Conservation (phyloP, 2,797 vertebrate species). For the Pteronotus mesoamericanus region DNA sequence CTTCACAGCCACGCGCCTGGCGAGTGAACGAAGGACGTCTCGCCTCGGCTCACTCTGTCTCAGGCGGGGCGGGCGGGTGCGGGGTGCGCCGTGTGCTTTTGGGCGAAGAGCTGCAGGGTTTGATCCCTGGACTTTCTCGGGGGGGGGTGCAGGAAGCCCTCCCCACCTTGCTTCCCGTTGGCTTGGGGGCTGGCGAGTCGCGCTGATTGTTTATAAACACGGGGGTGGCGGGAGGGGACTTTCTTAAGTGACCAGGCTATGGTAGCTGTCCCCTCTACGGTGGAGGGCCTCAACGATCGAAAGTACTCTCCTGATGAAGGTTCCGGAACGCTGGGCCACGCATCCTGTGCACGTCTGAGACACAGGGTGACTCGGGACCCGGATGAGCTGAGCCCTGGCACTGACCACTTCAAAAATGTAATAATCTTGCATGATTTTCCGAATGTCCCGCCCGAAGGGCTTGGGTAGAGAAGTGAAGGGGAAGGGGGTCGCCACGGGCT, state of each 20-base stretch:
- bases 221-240: neutral
- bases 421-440: neutral
- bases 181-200: fast-evolving
- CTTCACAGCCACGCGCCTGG: neutral
- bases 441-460: fast-evolving
- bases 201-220: neutral
- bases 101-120: neutral
- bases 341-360: fast-evolving
- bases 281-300: neutral
- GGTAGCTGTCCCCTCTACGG: neutral
- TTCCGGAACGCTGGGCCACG: fast-evolving
- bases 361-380: fast-evolving
- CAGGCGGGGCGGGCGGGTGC: neutral
- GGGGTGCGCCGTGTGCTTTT: fast-evolving
- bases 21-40: neutral
- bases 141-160: neutral
- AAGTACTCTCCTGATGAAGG: neutral
- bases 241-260: neutral
- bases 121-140: neutral
- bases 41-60: neutral
- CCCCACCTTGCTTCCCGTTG: neutral
- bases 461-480: neutral
- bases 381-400: fast-evolving
- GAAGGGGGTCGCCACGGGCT: neutral
- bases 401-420: neutral